Conservation (phyloP, 1,140 invertebrate species). For the Luehdorfia chinensis region DNA sequence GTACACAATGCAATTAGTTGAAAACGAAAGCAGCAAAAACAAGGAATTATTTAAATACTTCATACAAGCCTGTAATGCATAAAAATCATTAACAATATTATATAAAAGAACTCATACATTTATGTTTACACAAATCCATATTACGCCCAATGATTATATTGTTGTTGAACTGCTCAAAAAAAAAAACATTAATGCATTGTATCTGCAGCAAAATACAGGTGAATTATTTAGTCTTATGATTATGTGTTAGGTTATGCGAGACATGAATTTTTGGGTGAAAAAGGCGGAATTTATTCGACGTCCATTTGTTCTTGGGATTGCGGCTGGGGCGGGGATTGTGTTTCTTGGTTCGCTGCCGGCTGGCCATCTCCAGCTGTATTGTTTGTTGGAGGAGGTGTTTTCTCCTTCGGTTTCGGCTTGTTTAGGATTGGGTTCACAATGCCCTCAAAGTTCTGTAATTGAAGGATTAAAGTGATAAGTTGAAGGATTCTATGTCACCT, state of each 20-base stretch:
- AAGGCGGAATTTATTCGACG: slow-evolving; percentile 52
- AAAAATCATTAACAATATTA: too few relatives aligned
- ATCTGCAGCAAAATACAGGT: too few relatives aligned
- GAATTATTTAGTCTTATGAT: slow-evolving; percentile 35
- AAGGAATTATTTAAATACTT: too few relatives aligned
- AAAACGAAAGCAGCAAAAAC: too few relatives aligned
- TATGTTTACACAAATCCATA: too few relatives aligned
- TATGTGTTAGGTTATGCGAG: slow-evolving; percentile 1
- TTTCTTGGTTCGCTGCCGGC: slow-evolving; percentile 23
- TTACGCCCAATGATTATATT: too few relatives aligned
- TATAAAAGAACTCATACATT: too few relatives aligned
- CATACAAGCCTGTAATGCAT: too few relatives aligned
- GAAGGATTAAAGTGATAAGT: neutral
- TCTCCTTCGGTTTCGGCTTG: slow-evolving; percentile 90
- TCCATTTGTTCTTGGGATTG: slow-evolving; percentile 61
- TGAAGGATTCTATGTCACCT: too few relatives aligned
- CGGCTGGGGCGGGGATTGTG: slow-evolving; percentile 20
- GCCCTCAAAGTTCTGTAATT: slow-evolving; percentile 81
- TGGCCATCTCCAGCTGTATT: slow-evolving; percentile 52
- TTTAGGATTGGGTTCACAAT: slow-evolving; percentile 86
- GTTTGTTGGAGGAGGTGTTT: slow-evolving; percentile 74
- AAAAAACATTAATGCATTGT: too few relatives aligned
- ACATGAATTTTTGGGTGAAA: neutral
- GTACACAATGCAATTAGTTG: too few relatives aligned
- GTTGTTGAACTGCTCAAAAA: too few relatives aligned